These are phyloP conservation scores for Rapana venosa DNA, from an alignment of 2,888 invertebrate species.

Conservation along the genomic window DNA sequence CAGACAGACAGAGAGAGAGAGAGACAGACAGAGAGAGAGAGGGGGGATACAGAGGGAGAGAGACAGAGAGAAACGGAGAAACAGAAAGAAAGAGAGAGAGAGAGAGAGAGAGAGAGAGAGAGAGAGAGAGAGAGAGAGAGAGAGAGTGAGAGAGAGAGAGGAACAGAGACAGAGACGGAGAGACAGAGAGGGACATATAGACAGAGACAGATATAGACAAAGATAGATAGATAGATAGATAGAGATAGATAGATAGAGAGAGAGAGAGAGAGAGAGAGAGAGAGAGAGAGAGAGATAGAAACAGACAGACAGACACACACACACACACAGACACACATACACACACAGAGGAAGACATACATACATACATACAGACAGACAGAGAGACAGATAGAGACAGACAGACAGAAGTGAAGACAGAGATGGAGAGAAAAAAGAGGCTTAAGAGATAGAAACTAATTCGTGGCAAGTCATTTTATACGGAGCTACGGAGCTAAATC, in stretches of 20 bases:
- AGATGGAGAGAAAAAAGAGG: background rate
- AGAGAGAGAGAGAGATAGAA: background rate
- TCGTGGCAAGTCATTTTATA: no score
- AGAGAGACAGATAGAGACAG: background rate
- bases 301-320: background rate
- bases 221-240: background rate
- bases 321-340: background rate
- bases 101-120: background rate
- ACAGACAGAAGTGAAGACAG: background rate
- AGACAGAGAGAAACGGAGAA: background rate
- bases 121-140: no score
- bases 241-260: background rate
- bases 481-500: no score
- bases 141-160: background rate
- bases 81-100: background rate
- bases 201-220: background rate
- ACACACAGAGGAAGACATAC: background rate
- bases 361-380: background rate
- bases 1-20: background rate
- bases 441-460: background rate
- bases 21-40: background rate
- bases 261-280: background rate
- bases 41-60: background rate
- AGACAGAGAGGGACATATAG: background rate
- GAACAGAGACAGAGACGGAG: background rate